Base-by-base conservation (phyloP, 2,888 invertebrate species). In the Tyria jacobaeae region DNA sequence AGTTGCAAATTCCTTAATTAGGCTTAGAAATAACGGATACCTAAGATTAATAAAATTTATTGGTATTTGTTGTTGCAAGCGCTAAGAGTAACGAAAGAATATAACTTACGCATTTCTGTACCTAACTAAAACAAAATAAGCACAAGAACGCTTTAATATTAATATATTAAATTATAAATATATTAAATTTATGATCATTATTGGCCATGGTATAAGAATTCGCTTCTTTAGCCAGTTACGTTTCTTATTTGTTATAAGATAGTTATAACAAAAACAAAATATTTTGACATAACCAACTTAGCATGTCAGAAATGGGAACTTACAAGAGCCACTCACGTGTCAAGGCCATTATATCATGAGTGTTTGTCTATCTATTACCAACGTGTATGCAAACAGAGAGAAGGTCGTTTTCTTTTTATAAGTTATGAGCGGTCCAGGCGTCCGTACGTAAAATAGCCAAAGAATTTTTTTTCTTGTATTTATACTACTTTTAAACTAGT, bases 361-460 rank as follows among this genome's bases (percentile, higher is more conserved):
- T 64, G 58, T 65, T 66, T 64, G 44, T 25, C 52, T 47, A 62
- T 63, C 54, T 52, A 64, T 55, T 62, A 57, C 56, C 57, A 10
- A 25, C 15, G 27, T 31, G 27, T 50, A 52, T 57, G 59, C 59
- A 51, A 62, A 62, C 47, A 52, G 57, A 34, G 50, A 54, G 63
- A 74, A 74, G 70, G 68, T 57, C 64, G 67, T 71, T 69, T 60
- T 59, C 66, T 70, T 70, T 70, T 53, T 52, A 64, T 69, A 51
- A 5, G n/a, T 3, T 50, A 35, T 27, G 10, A 24, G 37, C 35
- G 50, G 50, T 52, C 55, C 41, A 24, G 3, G 6, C 14, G n/a
- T 44, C 27, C 35, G 53, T 37, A 12, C 17, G 25, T 24, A 34
- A 15, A 63, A 65, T 10, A 31, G n/a, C n/a, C n/a, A n/a, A n/a